Percentiles rank a stretch among this genome's conserved stretches.
phyloP scores from a whole-genome alignment of 2,113 vertebrate species.

The Sinocyclocheilus maitianheensis region DNA sequence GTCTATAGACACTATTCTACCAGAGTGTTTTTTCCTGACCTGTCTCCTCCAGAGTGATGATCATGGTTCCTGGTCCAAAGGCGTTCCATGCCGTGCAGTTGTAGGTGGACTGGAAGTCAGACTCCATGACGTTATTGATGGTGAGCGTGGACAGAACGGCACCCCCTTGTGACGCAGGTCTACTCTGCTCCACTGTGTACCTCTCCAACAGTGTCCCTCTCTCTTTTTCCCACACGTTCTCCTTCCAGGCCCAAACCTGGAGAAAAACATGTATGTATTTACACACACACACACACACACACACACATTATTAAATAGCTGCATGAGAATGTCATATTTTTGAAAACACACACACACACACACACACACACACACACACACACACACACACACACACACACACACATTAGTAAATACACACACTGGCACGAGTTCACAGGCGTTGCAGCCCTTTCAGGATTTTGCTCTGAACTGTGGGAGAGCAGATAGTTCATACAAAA shows the following conservation, averaged over 20 bases:
- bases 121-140: slow-evolving; percentile 94
- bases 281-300: slow-evolving; percentile 24
- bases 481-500: slow-evolving; percentile 29
- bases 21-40: slow-evolving; percentile 66
- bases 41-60: slow-evolving; percentile 87
- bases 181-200: slow-evolving; percentile 91
- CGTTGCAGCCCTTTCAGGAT: background rate
- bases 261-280: background rate
- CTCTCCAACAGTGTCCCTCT: slow-evolving; percentile 84
- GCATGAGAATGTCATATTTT: no score
- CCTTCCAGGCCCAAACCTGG: slow-evolving; percentile 96
- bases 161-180: slow-evolving; percentile 72
- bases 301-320: slow-evolving; percentile 42
- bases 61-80: slow-evolving; percentile 91
- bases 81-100: slow-evolving; percentile 98
- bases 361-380: slow-evolving; percentile 26
- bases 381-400: slow-evolving; percentile 6
- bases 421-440: background rate
- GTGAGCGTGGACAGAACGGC: slow-evolving; percentile 92
- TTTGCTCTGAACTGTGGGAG: slow-evolving; percentile 23
- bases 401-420: slow-evolving; percentile 41
- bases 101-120: slow-evolving; percentile 91
- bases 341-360: slow-evolving; percentile 26
- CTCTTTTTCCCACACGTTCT: slow-evolving; percentile 92
- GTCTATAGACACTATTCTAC: background rate